These are phyloP conservation scores for Hippoglossus stenolepis DNA, from an alignment of 2,113 vertebrate species.

Conservation along the genomic window DNA sequence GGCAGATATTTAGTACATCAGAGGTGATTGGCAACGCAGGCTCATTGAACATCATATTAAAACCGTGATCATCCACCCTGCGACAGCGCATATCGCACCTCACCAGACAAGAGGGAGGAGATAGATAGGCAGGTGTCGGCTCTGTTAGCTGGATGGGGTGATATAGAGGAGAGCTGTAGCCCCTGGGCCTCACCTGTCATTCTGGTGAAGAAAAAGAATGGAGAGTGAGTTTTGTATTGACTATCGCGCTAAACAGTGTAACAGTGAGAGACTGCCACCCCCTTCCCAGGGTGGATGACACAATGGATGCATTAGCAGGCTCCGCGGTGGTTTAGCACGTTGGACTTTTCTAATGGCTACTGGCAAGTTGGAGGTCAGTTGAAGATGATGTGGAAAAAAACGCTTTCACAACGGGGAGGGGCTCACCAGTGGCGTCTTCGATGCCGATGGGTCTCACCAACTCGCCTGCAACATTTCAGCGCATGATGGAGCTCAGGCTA, in stretches of 20 bases:
- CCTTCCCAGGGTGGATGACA: background rate
- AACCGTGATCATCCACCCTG: too few relatives aligned
- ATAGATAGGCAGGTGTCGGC: background rate
- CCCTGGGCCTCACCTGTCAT: background rate
- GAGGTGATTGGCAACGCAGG: too few relatives aligned
- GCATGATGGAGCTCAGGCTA: conserved; percentile 2
- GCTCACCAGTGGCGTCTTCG: background rate
- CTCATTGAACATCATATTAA: too few relatives aligned
- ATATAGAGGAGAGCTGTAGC: background rate
- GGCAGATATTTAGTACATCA: too few relatives aligned
- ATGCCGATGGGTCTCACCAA: conserved; percentile 11
- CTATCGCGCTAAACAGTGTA: background rate
- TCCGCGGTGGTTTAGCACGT: background rate
- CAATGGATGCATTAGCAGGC: background rate
- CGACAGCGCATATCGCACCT: background rate
- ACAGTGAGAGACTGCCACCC: background rate
- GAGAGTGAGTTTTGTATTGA: background rate
- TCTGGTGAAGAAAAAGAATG: background rate
- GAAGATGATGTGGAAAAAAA: background rate
- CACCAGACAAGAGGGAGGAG: background rate
- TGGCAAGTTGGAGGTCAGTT: too few relatives aligned
- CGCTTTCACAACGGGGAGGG: background rate
- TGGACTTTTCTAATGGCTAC: conserved; percentile 10
- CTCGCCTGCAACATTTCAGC: background rate
- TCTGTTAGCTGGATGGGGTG: background rate